phyloP scores from a whole-genome alignment of 2,888 invertebrate genomes.

The Sinohyriopsis cumingii region DNA sequence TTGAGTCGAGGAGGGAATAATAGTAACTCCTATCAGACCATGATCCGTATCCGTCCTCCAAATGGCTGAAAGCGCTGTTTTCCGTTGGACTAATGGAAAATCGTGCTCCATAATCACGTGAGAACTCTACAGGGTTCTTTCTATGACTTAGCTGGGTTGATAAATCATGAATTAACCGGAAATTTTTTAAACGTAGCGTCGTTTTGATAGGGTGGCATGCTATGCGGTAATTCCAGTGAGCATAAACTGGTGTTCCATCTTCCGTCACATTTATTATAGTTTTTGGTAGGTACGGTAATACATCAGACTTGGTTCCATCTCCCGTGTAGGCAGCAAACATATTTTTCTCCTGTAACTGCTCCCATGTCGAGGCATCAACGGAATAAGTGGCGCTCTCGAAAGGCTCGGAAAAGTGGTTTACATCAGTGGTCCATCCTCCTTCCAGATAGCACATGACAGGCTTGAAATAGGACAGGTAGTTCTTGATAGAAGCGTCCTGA shows the following conservation, averaged over 20 bases:
- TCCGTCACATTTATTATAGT: conserved; percentile 27
- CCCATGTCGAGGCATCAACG: conserved; percentile 54
- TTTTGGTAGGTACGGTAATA: conserved; percentile 57
- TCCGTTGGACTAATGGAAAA: no score
- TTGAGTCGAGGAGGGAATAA: conserved; percentile 18
- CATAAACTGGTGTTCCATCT: conserved; percentile 43
- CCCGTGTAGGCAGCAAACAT: conserved; percentile 56
- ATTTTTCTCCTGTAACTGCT: conserved; percentile 57
- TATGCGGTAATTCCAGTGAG: conserved; percentile 58
- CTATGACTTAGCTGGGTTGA: no score
- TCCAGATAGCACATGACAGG: conserved; percentile 60
- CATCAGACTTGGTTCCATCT: conserved; percentile 47
- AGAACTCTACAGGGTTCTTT: no score
- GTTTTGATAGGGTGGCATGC: background rate
- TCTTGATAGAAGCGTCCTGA: conserved; percentile 36
- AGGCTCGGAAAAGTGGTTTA: conserved; percentile 49
- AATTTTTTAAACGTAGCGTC: background rate
- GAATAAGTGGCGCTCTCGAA: conserved; percentile 61
- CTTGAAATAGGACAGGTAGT: conserved; percentile 58
- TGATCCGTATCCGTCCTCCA: conserved; percentile 7
- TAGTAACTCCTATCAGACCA: conserved; percentile 4
- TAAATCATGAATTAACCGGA: background rate
- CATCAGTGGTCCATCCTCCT: conserved; percentile 59
- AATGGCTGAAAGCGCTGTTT: no score
- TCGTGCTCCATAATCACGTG: no score